Percentiles rank a stretch among this genome's conserved stretches.
phyloP scores from a whole-genome alignment of 2,113 vertebrate species.

The Podarcis raffonei region DNA sequence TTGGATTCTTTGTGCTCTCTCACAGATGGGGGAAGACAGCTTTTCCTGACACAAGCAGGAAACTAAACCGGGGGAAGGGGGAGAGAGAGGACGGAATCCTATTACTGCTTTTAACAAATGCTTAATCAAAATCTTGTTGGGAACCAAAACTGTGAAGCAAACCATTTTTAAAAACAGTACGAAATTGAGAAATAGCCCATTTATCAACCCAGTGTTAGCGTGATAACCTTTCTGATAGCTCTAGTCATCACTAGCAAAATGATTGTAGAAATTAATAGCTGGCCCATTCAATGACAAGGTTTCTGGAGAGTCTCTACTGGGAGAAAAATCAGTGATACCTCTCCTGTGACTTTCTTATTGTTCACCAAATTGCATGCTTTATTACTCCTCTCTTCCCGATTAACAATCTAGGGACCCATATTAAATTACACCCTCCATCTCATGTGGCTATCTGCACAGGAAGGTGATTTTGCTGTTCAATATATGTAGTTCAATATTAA shows the following conservation, averaged over 20 bases:
- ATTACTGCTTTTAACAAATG: conserved; percentile 28
- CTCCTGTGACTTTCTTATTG: not conserved
- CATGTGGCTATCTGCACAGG: not conserved
- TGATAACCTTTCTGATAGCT: conserved; percentile 2
- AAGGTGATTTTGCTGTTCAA: not conserved
- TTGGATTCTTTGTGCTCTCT: conserved; percentile 33
- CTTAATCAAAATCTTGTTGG: conserved; percentile 45
- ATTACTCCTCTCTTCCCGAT: not conserved
- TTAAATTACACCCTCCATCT: not conserved
- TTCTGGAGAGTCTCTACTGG: not conserved
- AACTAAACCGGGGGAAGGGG: conserved; percentile 4
- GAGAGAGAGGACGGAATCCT: not conserved
- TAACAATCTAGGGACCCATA: conserved; percentile 9
- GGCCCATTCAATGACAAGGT: not conserved
- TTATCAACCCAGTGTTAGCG: not conserved
- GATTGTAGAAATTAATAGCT: conserved; percentile 12
- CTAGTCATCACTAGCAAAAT: conserved; percentile 25
- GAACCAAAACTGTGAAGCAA: conserved; percentile 18
- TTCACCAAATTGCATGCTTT: conserved; percentile 15
- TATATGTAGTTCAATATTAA: not conserved
- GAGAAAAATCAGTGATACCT: not conserved
- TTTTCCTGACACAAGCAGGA: conserved; percentile 1
- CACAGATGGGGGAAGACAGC: not conserved
- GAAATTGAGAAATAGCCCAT: conserved; percentile 25
- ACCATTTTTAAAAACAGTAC: conserved; percentile 14